Evolutionary conservation across 2,888 invertebrate genomes (phyloP), one percentile per base, ranked within the genome.

Genomic region (Helicoverpa assulta): DNA sequence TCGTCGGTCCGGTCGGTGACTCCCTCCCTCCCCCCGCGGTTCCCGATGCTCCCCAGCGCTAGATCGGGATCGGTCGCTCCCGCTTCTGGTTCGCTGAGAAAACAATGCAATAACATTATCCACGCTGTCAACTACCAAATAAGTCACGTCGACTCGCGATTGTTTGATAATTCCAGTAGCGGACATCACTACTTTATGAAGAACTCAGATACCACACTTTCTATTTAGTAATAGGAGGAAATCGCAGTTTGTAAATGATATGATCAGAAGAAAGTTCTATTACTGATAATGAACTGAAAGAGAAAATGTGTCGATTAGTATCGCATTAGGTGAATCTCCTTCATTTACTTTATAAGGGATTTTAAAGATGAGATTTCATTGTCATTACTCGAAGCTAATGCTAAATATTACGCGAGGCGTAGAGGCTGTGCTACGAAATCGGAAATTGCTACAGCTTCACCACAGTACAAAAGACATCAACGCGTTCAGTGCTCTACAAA

Each of bases 1-100:
- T 89, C 90, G 88, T 89, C 89, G 90, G 88, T 89, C 86, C 89
- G 91, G 92, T 92, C 93, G 87, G 70, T 85, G 90, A 92, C 90
- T 89, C 83, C 66, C 70, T 71, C 67, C 70, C 68, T 26, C 68
- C 57, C 73, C 70, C 80, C 73, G 26, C 55, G 7, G 50, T 16
- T 64, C 66, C 68, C 29, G 54, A 66, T 70, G 29, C 26, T 47
- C 18, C 10, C 5, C 43, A n/a, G 14, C 55, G 47, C 3, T 14
- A 59, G 54, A 85, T 85, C 85, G 86, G 89, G 89, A 88, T 87
- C 79, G 56, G 51, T 54, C 51, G 78, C 85, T 88, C 85, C 87
- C 87, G 85, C 84, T 86, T 78, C 78, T 78, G 76, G 72, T 78
- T 73, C 79, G 64, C 77, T 81, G 78, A 88, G 83, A 89, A 89